A percentile compares a stretch with the other conserved stretches of the same genome.
phyloP scores from a whole-genome alignment of 2,113 vertebrate genomes.

The Gambusia holbrooki region DNA sequence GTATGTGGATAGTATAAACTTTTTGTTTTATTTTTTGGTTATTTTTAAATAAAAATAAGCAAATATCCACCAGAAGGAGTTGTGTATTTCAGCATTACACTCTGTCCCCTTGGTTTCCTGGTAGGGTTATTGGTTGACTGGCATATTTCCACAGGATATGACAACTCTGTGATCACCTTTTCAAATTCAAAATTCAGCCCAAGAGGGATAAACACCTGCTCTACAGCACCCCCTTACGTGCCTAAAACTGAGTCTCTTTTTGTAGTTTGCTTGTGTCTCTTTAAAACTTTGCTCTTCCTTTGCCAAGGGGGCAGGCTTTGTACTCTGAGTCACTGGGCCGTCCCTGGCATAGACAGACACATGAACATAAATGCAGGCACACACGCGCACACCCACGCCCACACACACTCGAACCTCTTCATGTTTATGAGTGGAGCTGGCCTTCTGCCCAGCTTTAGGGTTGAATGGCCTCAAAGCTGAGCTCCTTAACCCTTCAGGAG shows the following conservation, averaged over 20 bases:
- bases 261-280: conserved; percentile 64
- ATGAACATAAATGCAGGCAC: conserved; percentile 40
- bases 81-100: conserved; percentile 24
- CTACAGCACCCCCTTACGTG: conserved; percentile 53
- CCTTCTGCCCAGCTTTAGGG: conserved; percentile 72
- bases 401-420: conserved; percentile 66
- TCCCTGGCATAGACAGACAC: conserved; percentile 80
- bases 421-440: conserved; percentile 82
- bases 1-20: neutral
- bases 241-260: neutral
- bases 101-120: conserved; percentile 62
- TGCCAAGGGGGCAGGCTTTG: conserved; percentile 76
- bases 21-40: neutral
- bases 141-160: conserved; percentile 76
- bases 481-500: conserved; percentile 77
- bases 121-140: conserved; percentile 62
- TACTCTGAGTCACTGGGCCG: conserved; percentile 82
- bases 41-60: neutral
- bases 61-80: conserved; percentile 9
- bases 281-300: conserved; percentile 76
- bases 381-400: conserved; percentile 35
- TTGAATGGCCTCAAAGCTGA: conserved; percentile 68
- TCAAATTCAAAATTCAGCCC: conserved; percentile 28
- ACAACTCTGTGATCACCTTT: conserved; percentile 67
- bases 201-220: conserved; percentile 48